Percentiles rank a stretch among this genome's conserved stretches.
phyloP scores from a whole-genome alignment of 2,888 invertebrate genomes.

The Catonia carolina region DNA sequence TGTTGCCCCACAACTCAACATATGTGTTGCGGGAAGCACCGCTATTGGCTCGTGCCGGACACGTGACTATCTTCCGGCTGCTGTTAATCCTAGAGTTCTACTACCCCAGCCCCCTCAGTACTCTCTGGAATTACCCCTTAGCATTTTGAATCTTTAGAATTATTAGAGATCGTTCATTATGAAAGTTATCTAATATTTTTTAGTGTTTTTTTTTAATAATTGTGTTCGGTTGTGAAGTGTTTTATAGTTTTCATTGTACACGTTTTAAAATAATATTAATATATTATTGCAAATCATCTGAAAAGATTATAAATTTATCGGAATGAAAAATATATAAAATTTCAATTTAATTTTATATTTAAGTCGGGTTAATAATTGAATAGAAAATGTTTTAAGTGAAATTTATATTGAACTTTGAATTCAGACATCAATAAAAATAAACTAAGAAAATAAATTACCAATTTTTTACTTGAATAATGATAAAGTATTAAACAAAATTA shows the following conservation, averaged over 20 bases:
- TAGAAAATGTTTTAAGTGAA: no score
- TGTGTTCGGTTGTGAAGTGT: neutral
- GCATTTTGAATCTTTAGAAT: neutral
- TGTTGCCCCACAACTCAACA: neutral
- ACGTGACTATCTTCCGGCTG: constrained; percentile 11
- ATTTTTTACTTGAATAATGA: no score
- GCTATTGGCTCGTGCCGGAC: constrained; percentile 9
- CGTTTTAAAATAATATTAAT: no score
- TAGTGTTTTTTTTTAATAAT: neutral
- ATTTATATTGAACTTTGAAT: no score
- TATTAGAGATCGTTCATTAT: neutral
- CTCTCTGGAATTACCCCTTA: neutral
- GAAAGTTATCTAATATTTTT: neutral
- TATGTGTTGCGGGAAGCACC: neutral
- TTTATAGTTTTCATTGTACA: neutral
- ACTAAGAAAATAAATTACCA: no score
- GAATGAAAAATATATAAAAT: no score
- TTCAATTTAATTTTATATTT: no score
- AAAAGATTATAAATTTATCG: no score
- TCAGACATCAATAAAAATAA: no score
- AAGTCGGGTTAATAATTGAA: no score
- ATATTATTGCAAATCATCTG: no score
- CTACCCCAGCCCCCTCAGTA: neutral
- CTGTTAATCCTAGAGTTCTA: neutral
- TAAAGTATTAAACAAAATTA: no score